Evolutionary conservation across 2,888 invertebrate genomes (phyloP), one percentile per base, ranked within the genome.

Genomic region (Tipula helvola): DNA sequence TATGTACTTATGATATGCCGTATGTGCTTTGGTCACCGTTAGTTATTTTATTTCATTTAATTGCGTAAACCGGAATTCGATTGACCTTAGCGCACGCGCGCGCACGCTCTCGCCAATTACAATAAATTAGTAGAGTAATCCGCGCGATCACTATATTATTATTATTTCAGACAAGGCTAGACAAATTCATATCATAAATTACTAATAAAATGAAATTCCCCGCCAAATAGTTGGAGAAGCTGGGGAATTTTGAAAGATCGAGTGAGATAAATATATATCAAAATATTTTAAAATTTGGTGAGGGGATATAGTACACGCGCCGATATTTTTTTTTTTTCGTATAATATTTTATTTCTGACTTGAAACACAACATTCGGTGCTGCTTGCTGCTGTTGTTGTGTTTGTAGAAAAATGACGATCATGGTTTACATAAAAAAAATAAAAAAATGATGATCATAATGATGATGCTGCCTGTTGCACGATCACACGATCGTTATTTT

Each of bases 391-490:
- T 18, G 71, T 28, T 71, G 71, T 28, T 71, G 71, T 71, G 28
- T 71, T 71, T 28, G 71, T 71, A 71, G 8, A 3, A 71, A 28
- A 28, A 71, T 71, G 28, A 71, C 28, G 71, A 71, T 71, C 52
- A 52, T 52, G 8, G 18, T 28, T 8, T 28, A 71, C 28, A 71
- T 18, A 71, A 71, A 28, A 28, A 28, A 52, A 52, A 16, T 16
- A 2, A 28, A 71, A 71, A 71, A 71, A 71, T 12, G 71, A 71
- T 28, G 28, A 71, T 71, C 71, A 28, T 28, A 52, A 71, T 71
- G 71, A 71, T 71, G 71, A 71, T 71, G 71, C 84, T 84, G 84
- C 39, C 36, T 84, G 84, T 41, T 84, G 84, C 84, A 84, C 84
- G 84, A 36, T 36, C 84, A 71, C 71, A 71, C 84, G 84, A 39